Evolutionary conservation across 2,888 invertebrate species (phyloP), one percentile per base, ranked within the genome.

Genomic region (Brenthis daphne): DNA sequence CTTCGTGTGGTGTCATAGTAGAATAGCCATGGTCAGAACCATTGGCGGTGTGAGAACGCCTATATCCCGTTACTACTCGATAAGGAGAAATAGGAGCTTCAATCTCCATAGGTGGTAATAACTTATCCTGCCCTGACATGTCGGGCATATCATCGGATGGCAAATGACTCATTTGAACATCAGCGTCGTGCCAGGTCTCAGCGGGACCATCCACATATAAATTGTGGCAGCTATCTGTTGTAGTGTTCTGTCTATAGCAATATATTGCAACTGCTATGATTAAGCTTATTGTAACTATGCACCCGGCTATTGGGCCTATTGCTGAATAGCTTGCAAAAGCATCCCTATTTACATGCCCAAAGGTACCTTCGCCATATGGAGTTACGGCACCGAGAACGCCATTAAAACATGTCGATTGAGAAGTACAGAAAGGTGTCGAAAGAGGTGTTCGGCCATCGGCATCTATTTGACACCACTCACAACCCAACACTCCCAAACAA

Each of bases 21-120:
- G 97, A 98, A 87, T 98, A 98, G 2, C 98, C 98, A 82, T 98
- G 98, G 90, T 98, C 98, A n/a, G 97, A 98, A 77, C 96, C 96
- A 57, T 95, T 96, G 0, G 96, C 95, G 0, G 96, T 94, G 57
- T 95, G 95, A 4, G 96, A 95, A 47, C 97, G 94, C 54, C 96
- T 92, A 83, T 97, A 97, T 66, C 95, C 96, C 0, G 97, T 96
- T 57, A 97, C 95, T 72, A 98, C 96, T 72, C 97, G 95, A 84
- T 98, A 98, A 0, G 98, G 98, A 2, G 97, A 98, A 75, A 98
- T 95, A 6, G 96, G 95, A 20, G 95, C 95, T 60, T 95, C 94
- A 74, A 95, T 94, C 78, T 93, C 93, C 89, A 84, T 90, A 47
- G 83, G 88, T 3, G 94, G 92, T 77, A 96, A 88, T 75, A 96